These are phyloP conservation scores for Drosophila putrida DNA, from an alignment of 2,888 invertebrate genomes.

Conservation along the genomic window DNA sequence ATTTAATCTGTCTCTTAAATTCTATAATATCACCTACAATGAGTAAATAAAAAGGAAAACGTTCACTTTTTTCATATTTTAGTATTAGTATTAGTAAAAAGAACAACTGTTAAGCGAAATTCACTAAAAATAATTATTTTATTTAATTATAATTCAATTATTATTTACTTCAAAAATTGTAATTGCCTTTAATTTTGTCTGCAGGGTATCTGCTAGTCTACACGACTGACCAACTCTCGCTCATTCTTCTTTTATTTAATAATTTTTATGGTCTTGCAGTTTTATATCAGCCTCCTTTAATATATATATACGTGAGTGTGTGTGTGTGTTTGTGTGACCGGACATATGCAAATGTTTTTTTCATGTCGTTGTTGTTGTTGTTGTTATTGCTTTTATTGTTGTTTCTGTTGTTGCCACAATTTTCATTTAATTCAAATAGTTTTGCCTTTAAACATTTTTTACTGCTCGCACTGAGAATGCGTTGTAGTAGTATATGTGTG, in stretches of 20 bases:
- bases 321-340: constrained; percentile 17
- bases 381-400: constrained; percentile 18
- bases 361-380: constrained; percentile 3
- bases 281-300: constrained; percentile 17
- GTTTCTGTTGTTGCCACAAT: constrained; percentile 29
- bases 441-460: constrained; percentile 33
- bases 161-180: not conserved
- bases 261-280: constrained; percentile 39
- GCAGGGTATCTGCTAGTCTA: constrained; percentile 4
- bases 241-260: constrained; percentile 30
- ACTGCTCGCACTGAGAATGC: constrained; percentile 6
- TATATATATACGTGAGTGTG: constrained; percentile 11
- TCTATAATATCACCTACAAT: no score
- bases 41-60: no score
- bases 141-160: no score
- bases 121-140: no score
- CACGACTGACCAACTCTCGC: no score
- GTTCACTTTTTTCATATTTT: no score
- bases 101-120: no score
- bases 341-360: constrained; percentile 33
- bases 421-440: constrained; percentile 35
- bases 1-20: no score
- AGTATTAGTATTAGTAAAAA: no score
- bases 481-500: constrained; percentile 6
- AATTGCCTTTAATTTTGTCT: not conserved